Evolutionary conservation across 2,888 invertebrate species (phyloP), one percentile per base, ranked within the genome.

Genomic region (Argyresthia goedartella): DNA sequence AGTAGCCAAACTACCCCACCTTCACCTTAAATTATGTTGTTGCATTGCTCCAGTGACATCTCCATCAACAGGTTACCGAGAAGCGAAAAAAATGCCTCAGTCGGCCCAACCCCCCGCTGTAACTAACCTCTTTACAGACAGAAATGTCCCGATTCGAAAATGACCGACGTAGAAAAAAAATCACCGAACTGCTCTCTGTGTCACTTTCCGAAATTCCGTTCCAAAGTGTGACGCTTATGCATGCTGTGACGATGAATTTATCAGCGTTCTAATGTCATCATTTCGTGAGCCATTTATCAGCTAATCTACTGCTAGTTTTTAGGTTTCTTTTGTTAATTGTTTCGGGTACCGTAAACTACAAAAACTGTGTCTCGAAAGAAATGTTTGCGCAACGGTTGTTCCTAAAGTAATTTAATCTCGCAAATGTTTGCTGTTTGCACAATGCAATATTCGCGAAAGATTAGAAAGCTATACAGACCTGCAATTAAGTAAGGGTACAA

Each of bases 401-500:
- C 8, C 34, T 7, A 9, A n/a, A 14, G 4, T 36, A 44, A 44
- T 9, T n/a, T 44, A 44, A 44, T n/a, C 36, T 35, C 14, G 25
- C 25, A 25, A 25, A 25, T 25, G 35, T 14, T 36, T 36, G 35
- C 36, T 39, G n/a, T 39, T 48, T 48, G 13, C 3, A 14, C 36
- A 48, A 15, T 36, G 43, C 34, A 50, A 50, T 43, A 50, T 50
- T 50, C 50, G 44, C 44, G 50, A 35, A 51, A 39, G 47, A 52
- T 47, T 52, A 52, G 25, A 52, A 52, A 48, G 45, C 45, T 14
- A 15, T 52, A 44, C 69, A 73, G 76, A 73, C 75, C 70, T 73
- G 69, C 81, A 77, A 79, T 82, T 80, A 81, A 76, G 75, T 78
- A 78, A 73, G 81, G 79, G 75, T 77, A 68, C 68, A 69, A 71